Percentiles rank a stretch among this genome's conserved stretches.
Conservation (phyloP, 2,113 vertebrate species). For the Galbula dea region DNA sequence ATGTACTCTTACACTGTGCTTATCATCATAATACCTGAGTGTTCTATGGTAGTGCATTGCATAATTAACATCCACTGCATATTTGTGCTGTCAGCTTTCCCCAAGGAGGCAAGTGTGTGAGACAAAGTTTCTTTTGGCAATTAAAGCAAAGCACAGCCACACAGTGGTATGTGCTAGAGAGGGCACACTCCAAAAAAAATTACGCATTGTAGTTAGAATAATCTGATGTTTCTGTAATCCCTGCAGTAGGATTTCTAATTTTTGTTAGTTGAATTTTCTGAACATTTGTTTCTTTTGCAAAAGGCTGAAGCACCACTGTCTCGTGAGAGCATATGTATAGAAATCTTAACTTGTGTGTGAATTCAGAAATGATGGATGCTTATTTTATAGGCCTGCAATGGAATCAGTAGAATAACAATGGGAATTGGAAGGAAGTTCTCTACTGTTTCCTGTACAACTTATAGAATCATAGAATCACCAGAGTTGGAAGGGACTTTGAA, state of each 20-base stretch:
- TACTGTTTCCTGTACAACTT: background rate
- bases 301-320: background rate
- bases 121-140: background rate
- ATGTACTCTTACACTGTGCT: background rate
- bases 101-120: background rate
- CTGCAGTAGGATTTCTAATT: background rate
- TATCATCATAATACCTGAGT: background rate
- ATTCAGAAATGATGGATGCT: background rate
- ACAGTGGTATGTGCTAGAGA: background rate
- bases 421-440: background rate
- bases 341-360: background rate
- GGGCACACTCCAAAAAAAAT: background rate
- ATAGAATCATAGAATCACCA: no score
- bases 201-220: background rate
- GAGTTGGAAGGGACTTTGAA: no score
- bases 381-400: background rate
- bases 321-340: background rate
- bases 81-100: constrained; percentile 25
- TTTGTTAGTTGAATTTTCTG: background rate
- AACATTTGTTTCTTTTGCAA: background rate
- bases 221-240: background rate
- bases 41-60: background rate
- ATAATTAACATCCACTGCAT: constrained; percentile 27
- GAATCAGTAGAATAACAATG: background rate
- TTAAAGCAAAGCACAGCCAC: background rate